These are phyloP conservation scores for Bagarius yarrelli DNA, from an alignment of 2,113 vertebrate genomes.

Conservation along the genomic window DNA sequence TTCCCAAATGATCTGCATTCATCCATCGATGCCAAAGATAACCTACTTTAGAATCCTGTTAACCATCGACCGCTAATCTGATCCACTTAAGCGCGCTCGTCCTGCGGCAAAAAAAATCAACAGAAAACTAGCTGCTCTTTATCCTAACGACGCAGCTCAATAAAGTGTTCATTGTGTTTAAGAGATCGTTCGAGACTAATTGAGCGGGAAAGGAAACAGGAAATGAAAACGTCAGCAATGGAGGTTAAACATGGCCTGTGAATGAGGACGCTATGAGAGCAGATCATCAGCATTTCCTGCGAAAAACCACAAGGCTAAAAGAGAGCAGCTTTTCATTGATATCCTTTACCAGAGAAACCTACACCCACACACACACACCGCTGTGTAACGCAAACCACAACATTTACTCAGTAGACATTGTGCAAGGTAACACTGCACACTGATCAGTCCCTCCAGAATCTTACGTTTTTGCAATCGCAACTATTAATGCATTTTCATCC, in stretches of 20 bases:
- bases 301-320: background rate
- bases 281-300: background rate
- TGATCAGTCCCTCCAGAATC: no score
- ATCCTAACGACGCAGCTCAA: background rate
- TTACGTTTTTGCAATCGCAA: no score
- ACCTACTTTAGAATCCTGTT: constrained; percentile 34
- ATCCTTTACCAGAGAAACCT: background rate
- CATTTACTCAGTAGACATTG: background rate
- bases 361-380: no score
- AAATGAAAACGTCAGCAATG: background rate
- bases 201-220: background rate
- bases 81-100: constrained; percentile 38
- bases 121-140: background rate
- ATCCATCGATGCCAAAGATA: no score
- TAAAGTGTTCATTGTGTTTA: background rate
- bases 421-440: background rate
- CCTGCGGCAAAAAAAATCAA: background rate
- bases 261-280: background rate
- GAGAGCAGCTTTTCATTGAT: background rate
- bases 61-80: background rate
- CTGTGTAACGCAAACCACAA: background rate
- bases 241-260: background rate
- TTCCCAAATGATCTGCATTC: no score
- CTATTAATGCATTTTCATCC: no score
- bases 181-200: background rate